Evolutionary conservation across 2,888 invertebrate genomes (phyloP), one percentile per base, ranked within the genome.

Genomic region (Caenorhabditis panamensis): DNA sequence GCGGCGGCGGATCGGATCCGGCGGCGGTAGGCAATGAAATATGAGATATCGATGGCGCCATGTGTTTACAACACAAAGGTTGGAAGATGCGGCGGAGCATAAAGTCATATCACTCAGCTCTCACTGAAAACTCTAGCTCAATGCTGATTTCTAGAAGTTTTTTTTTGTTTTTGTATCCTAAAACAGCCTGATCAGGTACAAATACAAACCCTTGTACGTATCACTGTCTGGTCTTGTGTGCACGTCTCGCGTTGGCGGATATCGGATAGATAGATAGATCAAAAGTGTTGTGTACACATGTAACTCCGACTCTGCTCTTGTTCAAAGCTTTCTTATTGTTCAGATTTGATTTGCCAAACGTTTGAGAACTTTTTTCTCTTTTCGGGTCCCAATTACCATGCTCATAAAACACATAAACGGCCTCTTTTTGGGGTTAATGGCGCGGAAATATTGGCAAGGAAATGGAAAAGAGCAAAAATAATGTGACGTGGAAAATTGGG

Each of bases 201-300:
- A n/a, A n/a, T n/a, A n/a, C n/a, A n/a, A n/a, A 9, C 9, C 31
- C 31, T 6, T 31, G 31, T 31, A 31, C 31, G 5, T 31, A 9
- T 6, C 4, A 4, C 31, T 75, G 66, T 56, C 66, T 75, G 44
- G 75, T 66, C 66, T 67, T 66, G 66, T 66, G 66, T 75, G 75
- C 66, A 24, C 31, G 47, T 47, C 58, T 41, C 63, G 31, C 66
- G 31, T 51, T 73, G 73, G 73, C 66, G 66, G 75, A 75, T 13
- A 31, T 31, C 31, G 31, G 31, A 31, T 31, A 31, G 31, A 41
- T 75, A 73, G 64, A 73, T 58, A 68, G 62, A 73, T 79, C 79
- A 79, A 79, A 78, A 79, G 79, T 79, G 79, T 79, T 79, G 79
- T 73, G 79, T 73, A 79, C 79, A 79, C 79, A 79, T 79, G 79